These are phyloP conservation scores for Aplodontia rufa DNA, from an alignment of 2,113 vertebrate genomes.

Conservation along the genomic window DNA sequence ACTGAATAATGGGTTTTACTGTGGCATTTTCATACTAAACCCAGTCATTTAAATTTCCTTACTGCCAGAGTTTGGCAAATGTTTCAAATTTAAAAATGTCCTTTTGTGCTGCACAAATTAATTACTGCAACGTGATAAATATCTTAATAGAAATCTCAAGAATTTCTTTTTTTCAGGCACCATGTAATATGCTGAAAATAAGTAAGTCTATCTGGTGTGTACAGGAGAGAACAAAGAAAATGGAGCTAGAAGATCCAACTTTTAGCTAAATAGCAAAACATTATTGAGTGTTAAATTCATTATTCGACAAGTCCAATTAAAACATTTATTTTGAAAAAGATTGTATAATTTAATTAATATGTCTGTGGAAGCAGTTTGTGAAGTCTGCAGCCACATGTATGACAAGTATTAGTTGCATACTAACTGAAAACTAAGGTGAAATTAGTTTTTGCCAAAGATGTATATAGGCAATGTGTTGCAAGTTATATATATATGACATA, in stretches of 20 bases:
- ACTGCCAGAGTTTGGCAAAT: background rate
- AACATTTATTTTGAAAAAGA: background rate
- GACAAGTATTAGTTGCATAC: background rate
- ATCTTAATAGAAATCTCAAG: background rate
- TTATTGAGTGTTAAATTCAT: background rate
- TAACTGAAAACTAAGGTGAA: background rate
- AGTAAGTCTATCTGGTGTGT: background rate
- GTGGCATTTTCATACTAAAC: background rate
- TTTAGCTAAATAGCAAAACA: background rate
- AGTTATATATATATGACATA: background rate
- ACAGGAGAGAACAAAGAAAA: background rate
- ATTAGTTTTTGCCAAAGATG: background rate
- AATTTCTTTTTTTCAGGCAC: background rate
- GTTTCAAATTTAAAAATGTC: background rate
- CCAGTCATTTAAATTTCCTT: background rate
- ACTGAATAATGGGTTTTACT: background rate
- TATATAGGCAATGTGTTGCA: background rate
- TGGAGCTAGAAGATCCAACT: background rate
- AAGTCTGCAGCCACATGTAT: background rate
- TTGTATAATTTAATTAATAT: constrained; percentile 20
- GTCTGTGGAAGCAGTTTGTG: background rate
- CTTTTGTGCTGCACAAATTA: background rate
- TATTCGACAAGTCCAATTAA: background rate
- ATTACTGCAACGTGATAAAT: background rate
- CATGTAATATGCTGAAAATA: background rate